These are phyloP conservation scores for Oplegnathus fasciatus DNA, from an alignment of 2,113 vertebrate species.

Conservation along the genomic window DNA sequence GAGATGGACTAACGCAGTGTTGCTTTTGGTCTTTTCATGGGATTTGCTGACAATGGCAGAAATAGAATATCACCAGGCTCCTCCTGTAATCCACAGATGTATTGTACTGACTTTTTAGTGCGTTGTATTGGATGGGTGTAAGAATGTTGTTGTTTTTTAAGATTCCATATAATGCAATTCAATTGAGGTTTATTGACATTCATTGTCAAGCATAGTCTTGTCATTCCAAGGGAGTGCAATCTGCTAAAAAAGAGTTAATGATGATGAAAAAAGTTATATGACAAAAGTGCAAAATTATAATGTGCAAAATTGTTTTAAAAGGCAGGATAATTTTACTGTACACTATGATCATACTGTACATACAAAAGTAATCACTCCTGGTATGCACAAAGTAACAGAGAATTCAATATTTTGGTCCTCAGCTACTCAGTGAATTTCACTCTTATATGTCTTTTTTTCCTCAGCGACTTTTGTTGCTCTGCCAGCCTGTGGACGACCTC, in stretches of 20 bases:
- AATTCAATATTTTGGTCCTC: neutral
- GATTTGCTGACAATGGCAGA: no score
- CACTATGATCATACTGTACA: neutral
- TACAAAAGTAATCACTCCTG: neutral
- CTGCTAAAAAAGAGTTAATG: neutral
- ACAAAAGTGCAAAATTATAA: neutral
- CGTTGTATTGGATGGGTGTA: no score
- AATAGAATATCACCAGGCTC: no score
- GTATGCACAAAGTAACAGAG: neutral
- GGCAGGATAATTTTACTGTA: neutral
- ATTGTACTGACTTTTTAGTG: no score
- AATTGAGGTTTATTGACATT: no score
- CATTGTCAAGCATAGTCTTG: no score
- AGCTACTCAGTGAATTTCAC: neutral
- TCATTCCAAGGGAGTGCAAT: no score
- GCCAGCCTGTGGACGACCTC: constrained; percentile 56
- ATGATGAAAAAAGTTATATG: neutral
- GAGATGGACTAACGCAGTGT: no score
- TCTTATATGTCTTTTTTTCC: neutral
- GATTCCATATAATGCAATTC: no score
- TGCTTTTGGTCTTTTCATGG: no score
- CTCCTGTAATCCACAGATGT: no score
- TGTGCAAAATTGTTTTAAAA: neutral
- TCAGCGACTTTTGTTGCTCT: constrained; percentile 69
- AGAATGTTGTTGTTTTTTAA: no score